Evolutionary conservation across 1,140 invertebrate genomes (phyloP), one percentile per base, ranked within the genome.

Genomic region (Magallana gigas): DNA sequence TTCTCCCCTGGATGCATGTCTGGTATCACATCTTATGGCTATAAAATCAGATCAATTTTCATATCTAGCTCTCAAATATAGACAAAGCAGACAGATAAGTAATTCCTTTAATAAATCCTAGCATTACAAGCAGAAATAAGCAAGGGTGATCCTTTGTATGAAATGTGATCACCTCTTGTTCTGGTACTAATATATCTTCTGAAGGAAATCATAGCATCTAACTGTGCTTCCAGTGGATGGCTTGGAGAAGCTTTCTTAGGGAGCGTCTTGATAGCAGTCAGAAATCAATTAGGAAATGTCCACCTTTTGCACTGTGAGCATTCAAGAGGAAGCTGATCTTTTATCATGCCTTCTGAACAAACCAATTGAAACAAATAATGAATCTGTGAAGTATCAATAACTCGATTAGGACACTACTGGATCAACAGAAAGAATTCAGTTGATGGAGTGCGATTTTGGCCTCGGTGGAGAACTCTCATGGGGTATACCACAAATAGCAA

Each of bases 251-350:
- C 16, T 64, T 48, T 5, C 36, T 48, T 48, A 48, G 36, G 36
- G 5, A 48, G 36, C 36, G 36, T 64, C 14, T 8, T n/a, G 60
- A 64, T 64, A 16, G 16, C 16, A 18, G 60, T 64, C 60, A 64
- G 18, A 64, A 64, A 64, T 64, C 60, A 64, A 64, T 64, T 64
- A 64, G 60, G 18, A 16, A n/a, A 64, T 64, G 60, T 64, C 16
- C 7, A 64, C 60, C 60, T 16, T 64, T 18, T 64, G 7, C 18
- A 18, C 60, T n/a, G 4, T 18, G 14, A n/a, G 60, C 16, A 64
- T 64, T 16, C 5, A 16, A 64, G 60, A 64, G 60, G 60, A 64
- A 18, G 60, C 60, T 64, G 60, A 64, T 64, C 60, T 64, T 64
- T 64, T 64, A 48, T 64, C 18, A 14, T 64, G 60, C 60, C 60